Conservation (phyloP, 2,888 invertebrate genomes). For the Esperia sulphurella region DNA sequence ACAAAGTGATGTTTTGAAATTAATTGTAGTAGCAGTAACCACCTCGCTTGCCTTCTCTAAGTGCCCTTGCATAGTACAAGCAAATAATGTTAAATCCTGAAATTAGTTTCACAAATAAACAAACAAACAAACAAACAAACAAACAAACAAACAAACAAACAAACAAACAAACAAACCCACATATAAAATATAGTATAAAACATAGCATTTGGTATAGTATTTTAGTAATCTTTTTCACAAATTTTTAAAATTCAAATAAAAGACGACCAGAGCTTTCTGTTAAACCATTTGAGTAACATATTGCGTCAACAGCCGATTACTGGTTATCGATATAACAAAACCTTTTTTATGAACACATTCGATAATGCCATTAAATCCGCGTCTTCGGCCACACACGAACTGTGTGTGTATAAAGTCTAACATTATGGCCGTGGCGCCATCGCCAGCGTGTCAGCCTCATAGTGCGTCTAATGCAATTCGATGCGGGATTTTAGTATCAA, state of each 20-base stretch:
- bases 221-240: not conserved
- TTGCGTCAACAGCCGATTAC: not conserved
- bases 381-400: slow-evolving; percentile 45
- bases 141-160: too few relatives aligned
- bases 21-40: too few relatives aligned
- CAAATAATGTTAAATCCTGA: too few relatives aligned
- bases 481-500: slow-evolving; percentile 51
- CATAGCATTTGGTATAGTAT: too few relatives aligned
- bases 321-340: not conserved
- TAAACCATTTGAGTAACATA: not conserved
- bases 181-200: too few relatives aligned
- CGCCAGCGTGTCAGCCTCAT: not conserved
- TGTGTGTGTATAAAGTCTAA: not conserved
- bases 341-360: slow-evolving; percentile 1
- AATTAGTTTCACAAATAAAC: too few relatives aligned
- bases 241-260: not conserved
- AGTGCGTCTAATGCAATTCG: slow-evolving; percentile 52
- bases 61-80: too few relatives aligned
- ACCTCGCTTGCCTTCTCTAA: too few relatives aligned
- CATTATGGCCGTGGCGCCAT: slow-evolving; percentile 1
- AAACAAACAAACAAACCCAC: too few relatives aligned
- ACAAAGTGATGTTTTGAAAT: too few relatives aligned
- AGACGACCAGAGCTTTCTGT: too few relatives aligned
- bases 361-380: slow-evolving; percentile 26
- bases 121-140: too few relatives aligned